Percentiles rank a stretch among this genome's conserved stretches.
phyloP scores from a whole-genome alignment of 2,113 vertebrate genomes.

The Dipodomys spectabilis region DNA sequence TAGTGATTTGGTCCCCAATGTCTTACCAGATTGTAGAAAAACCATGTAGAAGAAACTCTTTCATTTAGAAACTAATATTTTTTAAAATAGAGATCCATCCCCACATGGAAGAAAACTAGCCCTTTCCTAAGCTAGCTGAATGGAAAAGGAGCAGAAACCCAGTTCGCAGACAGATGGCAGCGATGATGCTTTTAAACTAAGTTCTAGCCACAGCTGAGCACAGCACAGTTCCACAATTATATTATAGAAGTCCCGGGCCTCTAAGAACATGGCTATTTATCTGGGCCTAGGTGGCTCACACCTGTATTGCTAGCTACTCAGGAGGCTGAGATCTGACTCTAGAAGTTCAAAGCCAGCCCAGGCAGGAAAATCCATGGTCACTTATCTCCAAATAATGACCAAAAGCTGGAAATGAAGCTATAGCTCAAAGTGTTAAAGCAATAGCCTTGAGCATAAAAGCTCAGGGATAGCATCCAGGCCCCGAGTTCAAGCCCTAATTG shows the following conservation, averaged over 20 bases:
- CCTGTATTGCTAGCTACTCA: too few species aligned
- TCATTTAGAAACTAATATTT: neutral
- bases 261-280: neutral
- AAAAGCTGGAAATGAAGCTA: too few species aligned
- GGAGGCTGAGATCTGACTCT: too few species aligned
- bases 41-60: neutral
- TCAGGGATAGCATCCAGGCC: too few species aligned
- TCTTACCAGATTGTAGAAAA: neutral
- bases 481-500: too few species aligned
- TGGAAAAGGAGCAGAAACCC: neutral
- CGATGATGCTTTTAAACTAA: neutral
- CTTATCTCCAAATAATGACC: too few species aligned
- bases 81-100: neutral
- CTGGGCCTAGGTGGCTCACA: too few species aligned
- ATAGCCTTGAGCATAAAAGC: too few species aligned
- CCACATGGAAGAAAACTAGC: neutral
- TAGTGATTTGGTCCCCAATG: neutral
- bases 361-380: too few species aligned
- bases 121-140: neutral
- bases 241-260: neutral
- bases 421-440: too few species aligned
- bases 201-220: neutral
- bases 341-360: too few species aligned
- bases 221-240: neutral
- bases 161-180: conserved; percentile 15